Base-by-base conservation (phyloP, 92 coral and sea anemone genomes). In the Plumapathes pennacea region DNA sequence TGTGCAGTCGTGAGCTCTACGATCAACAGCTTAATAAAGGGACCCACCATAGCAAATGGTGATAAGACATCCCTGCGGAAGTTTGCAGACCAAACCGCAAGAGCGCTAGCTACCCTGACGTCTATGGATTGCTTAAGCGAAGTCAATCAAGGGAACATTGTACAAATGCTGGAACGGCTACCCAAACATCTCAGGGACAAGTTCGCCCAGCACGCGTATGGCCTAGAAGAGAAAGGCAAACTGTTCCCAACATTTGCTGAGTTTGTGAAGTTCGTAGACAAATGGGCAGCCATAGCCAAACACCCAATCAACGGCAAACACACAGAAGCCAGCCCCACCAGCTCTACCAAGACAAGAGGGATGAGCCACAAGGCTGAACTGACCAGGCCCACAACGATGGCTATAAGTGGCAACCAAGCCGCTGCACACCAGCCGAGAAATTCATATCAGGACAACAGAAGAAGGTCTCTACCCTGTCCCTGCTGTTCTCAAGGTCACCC, bases 61-160 rank as follows among this genome's bases (percentile, higher is more conserved):
- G 74, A 64, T 27, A 32, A 33, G 44, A 23, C 20, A 31, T 53
- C 45, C 24, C 53, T 66, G 4, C 32, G 59, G 34, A 57, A 76
- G 50, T 76, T 57, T 51, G 76, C 83, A 27, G 76, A 76, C 19
- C 1, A 40, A 3, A 53, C 60, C 2, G 49, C 70, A 25, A 67
- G 47, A 0, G 83, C 83, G 11, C 28, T 24, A 0, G 64, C 69
- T 0, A 76, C 76, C 0, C 32, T 76, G 10, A 67, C 11, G 33
- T 66, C 50, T 12, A 17, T 67, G 69, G 40, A 56, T 57, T 76
- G 70, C 30, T 29, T 55, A 46, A 32, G 56, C 7, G 63, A 67
- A 42, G 31, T 67, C 54, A 76, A 76, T 11, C 83, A 67, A 59
- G 76, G 83, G 10, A 57, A 67, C 21, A 40, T 76, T 53, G 83